Evolutionary conservation across 1,140 invertebrate species (phyloP), one percentile per base, ranked within the genome.

Genomic region (Hylaeus volcanicus): DNA sequence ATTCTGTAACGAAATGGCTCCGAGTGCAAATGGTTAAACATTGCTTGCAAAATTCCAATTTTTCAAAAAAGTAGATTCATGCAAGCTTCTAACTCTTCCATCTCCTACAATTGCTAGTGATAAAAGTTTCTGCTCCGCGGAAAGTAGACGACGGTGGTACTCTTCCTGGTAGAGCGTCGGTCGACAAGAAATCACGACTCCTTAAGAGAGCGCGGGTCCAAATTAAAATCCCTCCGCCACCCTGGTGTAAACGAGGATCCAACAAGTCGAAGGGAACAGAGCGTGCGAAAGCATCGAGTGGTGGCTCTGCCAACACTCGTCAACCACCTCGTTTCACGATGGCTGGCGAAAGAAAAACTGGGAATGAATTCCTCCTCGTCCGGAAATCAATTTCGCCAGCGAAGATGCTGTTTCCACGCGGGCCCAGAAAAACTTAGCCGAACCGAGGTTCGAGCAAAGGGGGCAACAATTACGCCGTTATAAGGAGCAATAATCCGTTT

Each of bases 281-380:
- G 61, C 39, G 61, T 64, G 39, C 39, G 39, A 64, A 63, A 63
- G 3, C 37, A 43, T 41, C 37, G n/a, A 58, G 14, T 14, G n/a
- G 55, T 15, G n/a, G 3, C 2, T 15, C n/a, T n/a, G 4, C 3
- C n/a, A 58, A 58, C 55, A 58, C 55, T 58, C 55, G n/a, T 58
- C 14, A n/a, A 58, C 55, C 14, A 3, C 2, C 55, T 15, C 4
- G 8, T 14, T 58, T 58, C 2, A 5, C n/a, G 14, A 5, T 58
- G 4, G 55, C 14, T n/a, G 4, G 4, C 5, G n/a, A 60, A 8
- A 26, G 58, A 70, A 70, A 70, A 70, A 53, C 53, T 4, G 3
- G 26, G n/a, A 74, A 60, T n/a, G 72, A 63, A 61, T 65, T 74
- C 60, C 48, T 64, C 48, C 2, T 65, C 26, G 55, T 74, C 14